Base-by-base conservation (phyloP, 2,113 vertebrate genomes). In the Datnioides undecimradiatus region DNA sequence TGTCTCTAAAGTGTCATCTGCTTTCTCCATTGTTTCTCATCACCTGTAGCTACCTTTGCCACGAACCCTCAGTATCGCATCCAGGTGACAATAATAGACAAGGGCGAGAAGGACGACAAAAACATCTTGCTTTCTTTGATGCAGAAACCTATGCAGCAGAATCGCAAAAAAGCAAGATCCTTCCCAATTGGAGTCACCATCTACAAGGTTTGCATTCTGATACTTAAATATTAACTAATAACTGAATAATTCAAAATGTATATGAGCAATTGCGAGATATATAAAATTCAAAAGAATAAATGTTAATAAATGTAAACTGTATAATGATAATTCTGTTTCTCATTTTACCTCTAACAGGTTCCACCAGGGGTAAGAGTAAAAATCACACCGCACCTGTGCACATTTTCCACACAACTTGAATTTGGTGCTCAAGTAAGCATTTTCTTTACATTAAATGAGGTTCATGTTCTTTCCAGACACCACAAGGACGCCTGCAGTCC, bases 51-150 rank as follows among this genome's bases (percentile, higher is more conserved):
- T 1, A 9, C 46, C 33, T 91, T 85, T 41, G 21, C 14, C 0
- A 59, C 25, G 2, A 85, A 91, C 14, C 90, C 88, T 55, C 90
- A 91, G 84, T 91, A 79, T 36, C 88, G 86, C 34, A 54, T 88
- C n/a, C 8, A 52, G 38, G 88, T 91, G 76, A 23, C 14, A 0
- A 38, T 51, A 11, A 73, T 49, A 0, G 49, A 81, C 5, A 6
- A 52, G 40, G 1, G 16, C 0, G 64, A 90, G 62, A 2, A 48
- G 4, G 25, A 25, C 11, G 84, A 90, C 70, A 41, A 83, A 16
- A 91, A 91, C 59, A 13, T 90, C 38, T 0, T 88, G 54, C 1
- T 91, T 7, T 85, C 86, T 23, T 72, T 91, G 73, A 88, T 90
- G 84, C 84, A 90, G 77, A 86, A 75, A 58, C 82, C 82, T 36